These are phyloP conservation scores for Trigoniulus corallinus DNA, from an alignment of 1,140 invertebrate genomes.

Conservation along the genomic window DNA sequence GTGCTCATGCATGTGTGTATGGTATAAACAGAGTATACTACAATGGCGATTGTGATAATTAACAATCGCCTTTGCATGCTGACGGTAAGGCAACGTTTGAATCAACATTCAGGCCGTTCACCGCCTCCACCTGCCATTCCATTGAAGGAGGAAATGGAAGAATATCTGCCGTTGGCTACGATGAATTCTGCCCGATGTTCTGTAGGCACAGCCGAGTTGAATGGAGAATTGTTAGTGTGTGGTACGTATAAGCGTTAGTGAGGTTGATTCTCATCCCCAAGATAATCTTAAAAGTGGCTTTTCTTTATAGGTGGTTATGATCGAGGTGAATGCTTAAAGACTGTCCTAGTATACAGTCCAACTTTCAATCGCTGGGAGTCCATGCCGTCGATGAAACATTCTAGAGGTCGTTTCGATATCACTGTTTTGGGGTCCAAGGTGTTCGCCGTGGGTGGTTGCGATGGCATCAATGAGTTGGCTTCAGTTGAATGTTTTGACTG, in stretches of 20 bases:
- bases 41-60: slow-evolving; percentile 45
- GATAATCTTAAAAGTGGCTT: slow-evolving; percentile 4
- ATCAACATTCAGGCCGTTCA: slow-evolving; percentile 14
- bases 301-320: slow-evolving; percentile 55
- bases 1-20: too few species aligned
- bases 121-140: slow-evolving; percentile 15
- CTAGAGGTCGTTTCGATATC: slow-evolving; percentile 55
- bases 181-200: slow-evolving; percentile 53
- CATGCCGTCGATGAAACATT: slow-evolving; percentile 46
- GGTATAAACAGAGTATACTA: slow-evolving; percentile 43
- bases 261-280: slow-evolving; percentile 4
- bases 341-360: slow-evolving; percentile 54
- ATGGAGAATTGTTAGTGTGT: slow-evolving; percentile 50
- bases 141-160: slow-evolving; percentile 24
- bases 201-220: slow-evolving; percentile 49
- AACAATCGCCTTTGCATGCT: slow-evolving; percentile 41
- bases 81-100: slow-evolving; percentile 41
- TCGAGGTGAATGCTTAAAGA: slow-evolving; percentile 57
- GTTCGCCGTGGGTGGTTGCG: slow-evolving; percentile 61
- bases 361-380: slow-evolving; percentile 46
- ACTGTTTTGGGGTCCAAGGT: slow-evolving; percentile 44
- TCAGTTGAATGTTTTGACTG: slow-evolving; percentile 47
- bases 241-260: slow-evolving; percentile 30
- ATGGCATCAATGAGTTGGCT: slow-evolving; percentile 52
- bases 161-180: slow-evolving; percentile 41